Percentiles rank a stretch among this genome's conserved stretches.
Conservation (phyloP, 2,888 invertebrate species). For the Caenorhabditis becei region DNA sequence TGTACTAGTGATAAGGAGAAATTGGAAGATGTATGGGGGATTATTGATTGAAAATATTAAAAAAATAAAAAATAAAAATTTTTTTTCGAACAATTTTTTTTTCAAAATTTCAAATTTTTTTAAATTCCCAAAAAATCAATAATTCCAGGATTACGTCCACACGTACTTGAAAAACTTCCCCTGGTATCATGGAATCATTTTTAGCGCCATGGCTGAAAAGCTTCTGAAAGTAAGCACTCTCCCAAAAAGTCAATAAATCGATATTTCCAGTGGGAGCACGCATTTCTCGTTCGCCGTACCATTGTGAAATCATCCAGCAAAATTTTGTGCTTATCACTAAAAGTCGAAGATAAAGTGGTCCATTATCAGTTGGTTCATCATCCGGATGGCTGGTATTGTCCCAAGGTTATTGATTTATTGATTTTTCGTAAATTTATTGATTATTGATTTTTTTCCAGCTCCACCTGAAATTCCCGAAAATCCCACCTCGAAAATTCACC, state of each 20-base stretch:
- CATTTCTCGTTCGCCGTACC: conserved; percentile 26
- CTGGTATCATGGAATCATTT: conserved; percentile 37
- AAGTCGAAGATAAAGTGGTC: conserved; percentile 12
- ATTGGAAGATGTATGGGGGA: neutral
- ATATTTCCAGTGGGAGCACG: conserved; percentile 20
- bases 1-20: neutral
- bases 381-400: conserved; percentile 22
- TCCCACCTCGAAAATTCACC: neutral
- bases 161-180: neutral
- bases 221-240: conserved; percentile 20
- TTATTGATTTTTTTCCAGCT: conserved; percentile 3
- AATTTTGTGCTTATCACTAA: conserved; percentile 14
- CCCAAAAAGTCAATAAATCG: neutral
- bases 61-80: neutral
- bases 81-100: neutral
- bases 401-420: neutral
- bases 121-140: no score
- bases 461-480: conserved; percentile 9
- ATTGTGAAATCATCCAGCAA: neutral
- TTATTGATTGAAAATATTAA: neutral
- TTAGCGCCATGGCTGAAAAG: neutral
- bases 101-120: neutral
- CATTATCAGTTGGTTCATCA: conserved; percentile 15
- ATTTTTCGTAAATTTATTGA: neutral
- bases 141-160: conserved; percentile 27